Evolutionary conservation across 1,140 invertebrate species (phyloP), one percentile per base, ranked within the genome.

Genomic region (Philaenus spumarius): DNA sequence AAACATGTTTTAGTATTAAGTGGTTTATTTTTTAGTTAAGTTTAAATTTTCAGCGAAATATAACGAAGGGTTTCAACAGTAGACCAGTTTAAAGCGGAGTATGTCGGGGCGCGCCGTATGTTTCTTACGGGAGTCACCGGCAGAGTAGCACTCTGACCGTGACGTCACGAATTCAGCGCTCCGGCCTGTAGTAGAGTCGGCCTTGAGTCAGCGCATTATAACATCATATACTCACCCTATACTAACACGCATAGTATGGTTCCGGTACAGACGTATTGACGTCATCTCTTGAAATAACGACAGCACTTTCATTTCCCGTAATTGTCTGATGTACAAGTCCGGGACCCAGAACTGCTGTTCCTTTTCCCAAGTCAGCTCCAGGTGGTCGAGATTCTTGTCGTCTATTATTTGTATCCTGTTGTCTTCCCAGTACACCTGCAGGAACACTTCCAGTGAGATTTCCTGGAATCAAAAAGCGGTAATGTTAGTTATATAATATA

Each of bases 381-480:
- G 54, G 19, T 67, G 64, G 17, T 64, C 66, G 0, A 35, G 43
- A 1, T 72, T 64, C 55, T 69, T 66, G 19, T 73, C 71, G 6
- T 68, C 66, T 1, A 73, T 69, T 9, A 76, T 70, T 24, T 73
- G 71, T 34, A 81, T 71, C 26, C 79, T 63, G 5, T 63, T 59
- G 54, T 81, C 80, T 51, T 75, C 71, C 80, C 80, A 81, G 66
- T 79, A 79, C 12, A 80, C 78, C 74, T 80, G 77, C 39, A 81
- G 73, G 64, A 81, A 81, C 54, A 80, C 75, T 64, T 80, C 79
- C 55, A 81, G 66, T 4, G 80, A 79, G 66, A 81, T 81, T 67
- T 81, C 79, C 80, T 81, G 64, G 30, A 64, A 63, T 26, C 19
- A 26, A 39, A 23, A 47, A 5, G 19, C 5, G 14, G 3, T 2